These are phyloP conservation scores for Heliconius ismenius DNA, from an alignment of 2,888 invertebrate genomes.

Conservation along the genomic window DNA sequence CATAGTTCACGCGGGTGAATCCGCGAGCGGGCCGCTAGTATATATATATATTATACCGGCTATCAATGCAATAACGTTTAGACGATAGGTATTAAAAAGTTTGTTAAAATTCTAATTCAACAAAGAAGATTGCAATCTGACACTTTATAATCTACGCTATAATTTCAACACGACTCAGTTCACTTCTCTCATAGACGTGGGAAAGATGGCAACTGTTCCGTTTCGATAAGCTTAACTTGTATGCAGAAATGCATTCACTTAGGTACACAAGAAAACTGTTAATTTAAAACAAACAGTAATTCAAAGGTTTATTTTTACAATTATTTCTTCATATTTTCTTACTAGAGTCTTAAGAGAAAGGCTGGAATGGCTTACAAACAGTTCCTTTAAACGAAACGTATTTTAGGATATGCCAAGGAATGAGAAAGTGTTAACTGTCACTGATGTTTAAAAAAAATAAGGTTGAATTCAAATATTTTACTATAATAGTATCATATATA, in stretches of 20 bases:
- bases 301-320: slow-evolving; percentile 11
- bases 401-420: neutral
- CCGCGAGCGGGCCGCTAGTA: no score
- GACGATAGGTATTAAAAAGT: neutral
- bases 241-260: slow-evolving; percentile 41
- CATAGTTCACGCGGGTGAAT: no score
- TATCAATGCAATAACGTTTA: neutral
- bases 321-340: neutral
- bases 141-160: slow-evolving; percentile 38
- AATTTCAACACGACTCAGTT: slow-evolving; percentile 38
- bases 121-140: slow-evolving; percentile 42
- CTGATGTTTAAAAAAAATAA: no score
- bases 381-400: neutral
- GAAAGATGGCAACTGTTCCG: slow-evolving; percentile 45
- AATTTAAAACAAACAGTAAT: slow-evolving; percentile 36
- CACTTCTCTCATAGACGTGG: slow-evolving; percentile 41
- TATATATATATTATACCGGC: neutral
- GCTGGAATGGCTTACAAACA: neutral
- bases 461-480: no score
- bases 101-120: slow-evolving; percentile 28
- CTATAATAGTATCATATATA: no score
- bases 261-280: slow-evolving; percentile 37
- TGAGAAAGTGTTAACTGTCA: no score
- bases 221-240: slow-evolving; percentile 41
- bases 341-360: neutral